Evolutionary conservation across 2,888 invertebrate species (phyloP).

Genomic region (Homarus gammarus): DNA sequence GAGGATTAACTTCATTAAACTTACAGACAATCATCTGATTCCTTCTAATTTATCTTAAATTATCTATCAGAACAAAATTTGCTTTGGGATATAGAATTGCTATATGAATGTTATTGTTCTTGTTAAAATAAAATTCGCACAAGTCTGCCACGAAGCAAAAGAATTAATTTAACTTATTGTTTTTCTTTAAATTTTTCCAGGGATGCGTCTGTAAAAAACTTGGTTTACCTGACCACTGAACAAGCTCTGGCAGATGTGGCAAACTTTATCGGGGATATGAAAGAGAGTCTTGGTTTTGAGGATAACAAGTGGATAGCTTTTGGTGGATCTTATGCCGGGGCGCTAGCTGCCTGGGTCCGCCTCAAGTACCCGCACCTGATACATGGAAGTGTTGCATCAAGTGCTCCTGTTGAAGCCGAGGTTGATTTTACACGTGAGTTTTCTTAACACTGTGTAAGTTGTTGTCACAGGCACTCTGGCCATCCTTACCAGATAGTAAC

Average conservation of each 20-base stretch:
- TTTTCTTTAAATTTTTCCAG: too few relatives aligned
- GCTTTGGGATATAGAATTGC: too few relatives aligned
- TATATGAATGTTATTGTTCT: too few relatives aligned
- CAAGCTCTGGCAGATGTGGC: slow-evolving; percentile 89
- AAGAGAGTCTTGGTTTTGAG: slow-evolving; percentile 83
- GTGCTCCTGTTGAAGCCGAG: slow-evolving; percentile 92
- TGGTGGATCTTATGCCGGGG: slow-evolving; percentile 97
- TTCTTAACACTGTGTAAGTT: neutral
- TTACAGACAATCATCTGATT: too few relatives aligned
- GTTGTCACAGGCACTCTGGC: too few relatives aligned
- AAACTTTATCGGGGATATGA: slow-evolving; percentile 88
- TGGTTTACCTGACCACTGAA: slow-evolving; percentile 85
- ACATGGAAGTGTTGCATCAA: slow-evolving; percentile 91
- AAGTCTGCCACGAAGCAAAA: too few relatives aligned
- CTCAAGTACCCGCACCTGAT: slow-evolving; percentile 91
- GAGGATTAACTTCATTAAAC: too few relatives aligned
- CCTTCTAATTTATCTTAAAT: too few relatives aligned
- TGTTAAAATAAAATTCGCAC: too few relatives aligned
- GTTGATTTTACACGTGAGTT: slow-evolving; percentile 88
- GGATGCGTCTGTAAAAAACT: slow-evolving; percentile 88
- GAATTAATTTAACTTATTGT: too few relatives aligned
- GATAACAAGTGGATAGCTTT: slow-evolving; percentile 92
- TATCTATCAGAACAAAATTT: too few relatives aligned
- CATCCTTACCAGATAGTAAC: too few relatives aligned
- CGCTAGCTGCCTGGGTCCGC: slow-evolving; percentile 92